Conservation (phyloP, 1,140 invertebrate genomes). For the Halyomorpha halys region DNA sequence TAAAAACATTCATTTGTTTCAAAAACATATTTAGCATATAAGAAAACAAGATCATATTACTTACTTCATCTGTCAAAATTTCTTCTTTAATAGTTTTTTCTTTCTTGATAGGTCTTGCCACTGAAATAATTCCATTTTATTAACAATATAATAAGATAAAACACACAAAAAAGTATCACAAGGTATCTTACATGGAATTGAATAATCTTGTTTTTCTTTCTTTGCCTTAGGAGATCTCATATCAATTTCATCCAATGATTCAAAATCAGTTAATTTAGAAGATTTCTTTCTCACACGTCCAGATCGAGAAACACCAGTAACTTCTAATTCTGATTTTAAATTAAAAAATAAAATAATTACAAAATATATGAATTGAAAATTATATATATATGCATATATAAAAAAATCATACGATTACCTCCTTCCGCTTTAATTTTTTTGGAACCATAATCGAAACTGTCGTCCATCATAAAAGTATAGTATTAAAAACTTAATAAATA, state of each 20-base stretch:
- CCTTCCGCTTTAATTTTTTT: constrained; percentile 14
- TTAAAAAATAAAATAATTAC: constrained; percentile 14
- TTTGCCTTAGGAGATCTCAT: constrained; percentile 34
- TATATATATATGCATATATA: too few relatives aligned
- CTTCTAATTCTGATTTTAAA: constrained; percentile 53
- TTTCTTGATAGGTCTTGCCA: constrained; percentile 17
- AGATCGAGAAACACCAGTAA: constrained; percentile 73
- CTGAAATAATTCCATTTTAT: constrained; percentile 17
- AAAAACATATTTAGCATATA: too few relatives aligned
- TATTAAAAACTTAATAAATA: too few relatives aligned
- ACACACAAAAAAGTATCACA: not conserved
- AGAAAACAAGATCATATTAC: not conserved
- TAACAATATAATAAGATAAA: not conserved
- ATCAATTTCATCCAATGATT: constrained; percentile 68
- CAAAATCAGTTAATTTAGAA: constrained; percentile 85
- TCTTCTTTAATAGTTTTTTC: constrained; percentile 22
- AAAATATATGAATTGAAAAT: not conserved
- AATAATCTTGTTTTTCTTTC: constrained; percentile 27
- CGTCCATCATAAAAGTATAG: constrained; percentile 2
- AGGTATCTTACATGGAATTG: constrained; percentile 2
- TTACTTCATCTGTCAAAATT: constrained; percentile 24
- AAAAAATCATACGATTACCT: not conserved
- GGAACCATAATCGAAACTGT: constrained; percentile 1
- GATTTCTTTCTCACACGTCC: constrained; percentile 87
- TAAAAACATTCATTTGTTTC: not conserved